phyloP scores from a whole-genome alignment of 1,140 invertebrate species.

The Venustaconcha ellipsiformis region DNA sequence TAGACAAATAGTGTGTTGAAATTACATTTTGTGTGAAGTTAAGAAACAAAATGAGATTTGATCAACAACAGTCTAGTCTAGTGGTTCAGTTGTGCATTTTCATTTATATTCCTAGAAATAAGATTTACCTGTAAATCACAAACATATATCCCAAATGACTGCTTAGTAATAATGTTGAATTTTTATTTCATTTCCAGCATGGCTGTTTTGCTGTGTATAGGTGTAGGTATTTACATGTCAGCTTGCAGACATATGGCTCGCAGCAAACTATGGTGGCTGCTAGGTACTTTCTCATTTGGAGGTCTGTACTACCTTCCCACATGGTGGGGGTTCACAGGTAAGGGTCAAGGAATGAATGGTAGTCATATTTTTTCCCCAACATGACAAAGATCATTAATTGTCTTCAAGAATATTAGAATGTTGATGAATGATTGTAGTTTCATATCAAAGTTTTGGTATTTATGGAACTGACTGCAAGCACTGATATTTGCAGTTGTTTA shows the following conservation, averaged over 20 bases:
- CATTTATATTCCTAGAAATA: no score
- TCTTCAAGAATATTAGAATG: background rate
- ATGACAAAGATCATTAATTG: background rate
- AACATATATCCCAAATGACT: no score
- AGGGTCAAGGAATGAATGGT: constrained; percentile 6
- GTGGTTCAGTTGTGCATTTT: no score
- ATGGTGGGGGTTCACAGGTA: constrained; percentile 58
- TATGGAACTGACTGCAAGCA: background rate
- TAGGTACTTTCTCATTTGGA: constrained; percentile 42
- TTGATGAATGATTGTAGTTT: background rate
- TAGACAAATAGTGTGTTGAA: no score
- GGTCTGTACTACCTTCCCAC: constrained; percentile 56
- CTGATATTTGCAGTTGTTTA: background rate
- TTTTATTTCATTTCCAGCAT: no score
- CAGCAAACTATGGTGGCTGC: constrained; percentile 54
- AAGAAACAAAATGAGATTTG: no score
- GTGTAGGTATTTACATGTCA: constrained; percentile 45
- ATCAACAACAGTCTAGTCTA: no score
- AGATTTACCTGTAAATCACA: no score
- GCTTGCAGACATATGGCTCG: constrained; percentile 41
- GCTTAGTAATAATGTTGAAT: no score
- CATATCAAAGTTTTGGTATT: background rate
- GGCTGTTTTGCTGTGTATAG: constrained; percentile 33
- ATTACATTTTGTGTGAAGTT: no score
- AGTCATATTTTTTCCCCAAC: background rate